phyloP scores from a whole-genome alignment of 37 sponge, comb jelly and placozoan genomes.

The Halisarca cf. caerulea region DNA sequence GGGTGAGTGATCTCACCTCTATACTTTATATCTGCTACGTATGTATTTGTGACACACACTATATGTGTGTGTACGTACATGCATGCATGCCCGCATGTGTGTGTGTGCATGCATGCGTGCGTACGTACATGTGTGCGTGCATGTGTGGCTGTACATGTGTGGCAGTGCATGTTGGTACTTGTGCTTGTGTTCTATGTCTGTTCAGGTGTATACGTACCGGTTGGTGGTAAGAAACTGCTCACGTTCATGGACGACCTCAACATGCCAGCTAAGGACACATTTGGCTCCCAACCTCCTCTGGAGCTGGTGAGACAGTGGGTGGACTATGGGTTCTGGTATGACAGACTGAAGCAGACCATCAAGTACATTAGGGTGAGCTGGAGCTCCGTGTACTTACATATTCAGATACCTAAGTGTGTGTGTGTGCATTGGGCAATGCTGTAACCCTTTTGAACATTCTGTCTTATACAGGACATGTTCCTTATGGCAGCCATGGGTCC shows the following conservation, averaged over 20 bases:
- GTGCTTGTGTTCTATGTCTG: too few species aligned
- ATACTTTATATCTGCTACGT: not conserved
- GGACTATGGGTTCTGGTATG: constrained; percentile 99
- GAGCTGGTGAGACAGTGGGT: constrained; percentile 97
- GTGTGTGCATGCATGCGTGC: not conserved
- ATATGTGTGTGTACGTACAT: not conserved
- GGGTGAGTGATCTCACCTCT: constrained; percentile 20
- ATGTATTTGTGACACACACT: not conserved
- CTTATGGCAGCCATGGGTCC: constrained; percentile 99
- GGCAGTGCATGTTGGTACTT: not conserved
- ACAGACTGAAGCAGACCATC: constrained; percentile 84
- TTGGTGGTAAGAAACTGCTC: constrained; percentile 96
- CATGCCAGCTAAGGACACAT: constrained; percentile 98
- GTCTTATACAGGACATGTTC: constrained; percentile 78
- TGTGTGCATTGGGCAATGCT: constrained; percentile 5
- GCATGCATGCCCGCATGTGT: not conserved
- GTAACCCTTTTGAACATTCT: not conserved
- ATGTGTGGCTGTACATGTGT: too few species aligned
- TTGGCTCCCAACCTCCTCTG: constrained; percentile 98
- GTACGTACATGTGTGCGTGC: not conserved
- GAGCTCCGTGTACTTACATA: constrained; percentile 9
- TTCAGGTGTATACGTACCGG: constrained; percentile 90
- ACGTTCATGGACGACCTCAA: constrained; percentile 98
- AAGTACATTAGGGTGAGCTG: constrained; percentile 81
- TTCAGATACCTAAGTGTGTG: constrained; percentile 22